Conservation (phyloP, 2,888 invertebrate species). For the Leptopilina syphax region DNA sequence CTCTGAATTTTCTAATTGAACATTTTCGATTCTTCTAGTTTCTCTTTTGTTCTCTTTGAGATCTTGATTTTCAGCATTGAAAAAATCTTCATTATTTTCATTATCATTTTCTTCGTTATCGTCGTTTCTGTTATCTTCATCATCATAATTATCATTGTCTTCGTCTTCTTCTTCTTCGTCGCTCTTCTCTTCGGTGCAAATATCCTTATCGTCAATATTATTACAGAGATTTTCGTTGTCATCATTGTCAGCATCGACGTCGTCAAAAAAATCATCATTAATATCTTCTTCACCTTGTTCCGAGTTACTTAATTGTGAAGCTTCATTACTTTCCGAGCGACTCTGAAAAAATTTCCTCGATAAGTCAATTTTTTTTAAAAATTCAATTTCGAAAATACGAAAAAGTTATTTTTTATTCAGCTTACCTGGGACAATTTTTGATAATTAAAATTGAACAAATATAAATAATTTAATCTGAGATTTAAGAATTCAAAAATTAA, state of each 20-base stretch:
- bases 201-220: not conserved
- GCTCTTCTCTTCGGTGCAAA: constrained; percentile 31
- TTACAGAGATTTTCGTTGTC: constrained; percentile 3
- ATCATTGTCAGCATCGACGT: not conserved
- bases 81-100: constrained; percentile 64
- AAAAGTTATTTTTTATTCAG: too few species aligned
- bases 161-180: constrained; percentile 41
- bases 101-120: constrained; percentile 48
- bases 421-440: too few species aligned
- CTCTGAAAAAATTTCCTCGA: constrained; percentile 49
- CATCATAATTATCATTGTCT: constrained; percentile 41
- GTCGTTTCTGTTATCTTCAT: too few species aligned
- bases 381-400: too few species aligned
- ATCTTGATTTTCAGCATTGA: constrained; percentile 60
- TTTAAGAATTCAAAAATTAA: too few species aligned
- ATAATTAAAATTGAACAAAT: too few species aligned
- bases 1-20: constrained; percentile 68
- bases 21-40: constrained; percentile 69
- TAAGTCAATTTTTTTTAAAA: not conserved
- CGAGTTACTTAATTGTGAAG: constrained; percentile 59
- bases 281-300: constrained; percentile 44
- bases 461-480: too few species aligned
- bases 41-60: constrained; percentile 63
- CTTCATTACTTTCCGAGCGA: constrained; percentile 57
- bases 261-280: not conserved